phyloP scores from a whole-genome alignment of 2,113 vertebrate genomes.

The Sander lucioperca region DNA sequence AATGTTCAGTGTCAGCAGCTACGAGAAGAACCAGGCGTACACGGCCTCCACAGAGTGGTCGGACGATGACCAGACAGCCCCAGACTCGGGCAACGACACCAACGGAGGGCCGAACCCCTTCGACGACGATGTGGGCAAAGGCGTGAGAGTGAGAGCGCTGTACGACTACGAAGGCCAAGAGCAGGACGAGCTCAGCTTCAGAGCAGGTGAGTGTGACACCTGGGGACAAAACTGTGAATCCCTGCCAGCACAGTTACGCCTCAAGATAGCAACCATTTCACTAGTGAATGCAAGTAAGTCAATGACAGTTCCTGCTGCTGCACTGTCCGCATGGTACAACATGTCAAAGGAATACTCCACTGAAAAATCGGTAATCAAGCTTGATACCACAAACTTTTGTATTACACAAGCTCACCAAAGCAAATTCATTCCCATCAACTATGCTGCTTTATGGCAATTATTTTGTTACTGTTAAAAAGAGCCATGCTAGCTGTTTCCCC shows the following conservation, averaged over 20 bases:
- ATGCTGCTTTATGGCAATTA: not conserved
- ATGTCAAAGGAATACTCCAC: not conserved
- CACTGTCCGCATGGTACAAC: not conserved
- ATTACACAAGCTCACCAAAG: not conserved
- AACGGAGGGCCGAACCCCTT: conserved; percentile 93
- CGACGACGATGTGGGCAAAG: conserved; percentile 88
- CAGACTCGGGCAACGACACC: conserved; percentile 88
- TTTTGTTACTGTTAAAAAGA: not conserved
- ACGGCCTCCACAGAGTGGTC: conserved; percentile 84
- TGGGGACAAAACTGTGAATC: not conserved
- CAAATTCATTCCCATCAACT: not conserved
- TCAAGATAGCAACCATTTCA: not conserved
- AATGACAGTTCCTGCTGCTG: not conserved
- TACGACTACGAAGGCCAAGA: conserved; percentile 97
- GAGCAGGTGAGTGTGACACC: conserved; percentile 85
- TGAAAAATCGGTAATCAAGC: not conserved
- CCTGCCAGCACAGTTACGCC: not conserved
- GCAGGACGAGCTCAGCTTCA: conserved; percentile 97
- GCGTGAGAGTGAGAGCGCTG: conserved; percentile 92
- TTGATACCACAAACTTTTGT: not conserved
- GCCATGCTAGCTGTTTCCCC: not conserved
- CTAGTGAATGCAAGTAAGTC: not conserved
- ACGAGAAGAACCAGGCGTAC: conserved; percentile 90
- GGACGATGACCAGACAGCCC: conserved; percentile 86
- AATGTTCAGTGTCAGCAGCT: conserved; percentile 90